phyloP scores from a whole-genome alignment of 2,797 vertebrate species.

The Dendrocincla tyrannina region DNA sequence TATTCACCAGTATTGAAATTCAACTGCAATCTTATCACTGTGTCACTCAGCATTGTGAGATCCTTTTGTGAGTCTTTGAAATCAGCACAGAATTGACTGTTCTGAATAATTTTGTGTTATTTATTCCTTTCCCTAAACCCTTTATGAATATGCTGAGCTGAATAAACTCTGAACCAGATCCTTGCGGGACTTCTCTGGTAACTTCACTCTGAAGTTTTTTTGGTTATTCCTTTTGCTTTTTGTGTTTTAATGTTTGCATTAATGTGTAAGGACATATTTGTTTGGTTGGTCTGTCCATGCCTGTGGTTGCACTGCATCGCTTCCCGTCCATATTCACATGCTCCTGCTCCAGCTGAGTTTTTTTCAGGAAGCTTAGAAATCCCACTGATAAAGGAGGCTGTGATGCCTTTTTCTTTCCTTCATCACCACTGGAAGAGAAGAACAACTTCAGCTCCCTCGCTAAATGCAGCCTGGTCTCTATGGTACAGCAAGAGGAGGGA shows the following conservation, averaged over 20 bases:
- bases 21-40: not conserved
- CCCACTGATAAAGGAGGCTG: not conserved
- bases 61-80: slow-evolving; percentile 37
- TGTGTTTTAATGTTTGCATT: not conserved
- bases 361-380: not conserved
- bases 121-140: not conserved
- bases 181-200: not conserved
- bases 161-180: not conserved
- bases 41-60: not conserved
- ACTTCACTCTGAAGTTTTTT: not conserved
- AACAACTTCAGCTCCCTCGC: not conserved
- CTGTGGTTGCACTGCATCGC: not conserved
- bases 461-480: not conserved
- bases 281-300: not conserved
- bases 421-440: not conserved
- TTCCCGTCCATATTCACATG: not conserved
- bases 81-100: slow-evolving; percentile 9
- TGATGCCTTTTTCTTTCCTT: not conserved
- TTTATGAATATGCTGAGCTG: slow-evolving; percentile 29
- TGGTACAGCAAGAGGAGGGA: not conserved
- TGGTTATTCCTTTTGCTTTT: not conserved
- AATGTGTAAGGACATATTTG: not conserved
- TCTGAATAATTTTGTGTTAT: slow-evolving; percentile 9
- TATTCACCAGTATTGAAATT: slow-evolving; percentile 32
- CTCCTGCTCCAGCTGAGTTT: not conserved